Evolutionary conservation across 2,797 vertebrate species (phyloP).

Genomic region (Yasuhikotakia modesta): DNA sequence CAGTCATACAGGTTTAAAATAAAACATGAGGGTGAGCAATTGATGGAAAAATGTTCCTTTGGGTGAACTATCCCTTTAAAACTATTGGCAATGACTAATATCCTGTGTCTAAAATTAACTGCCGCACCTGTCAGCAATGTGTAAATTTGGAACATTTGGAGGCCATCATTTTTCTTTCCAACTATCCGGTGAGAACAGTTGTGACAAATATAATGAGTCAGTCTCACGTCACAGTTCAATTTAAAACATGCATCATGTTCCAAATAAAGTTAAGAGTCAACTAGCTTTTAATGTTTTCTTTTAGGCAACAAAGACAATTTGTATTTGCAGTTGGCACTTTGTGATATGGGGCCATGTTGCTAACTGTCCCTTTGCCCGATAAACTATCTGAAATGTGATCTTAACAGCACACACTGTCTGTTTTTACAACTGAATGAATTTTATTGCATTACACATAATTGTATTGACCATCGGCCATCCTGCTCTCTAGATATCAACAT

Average conservation of each 20-base stretch:
- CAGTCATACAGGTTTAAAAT: too few relatives aligned
- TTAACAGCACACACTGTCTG: background rate
- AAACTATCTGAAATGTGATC: background rate
- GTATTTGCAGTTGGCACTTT: background rate
- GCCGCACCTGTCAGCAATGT: too few relatives aligned
- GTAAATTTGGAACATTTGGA: too few relatives aligned
- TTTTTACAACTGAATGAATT: conserved; percentile 4
- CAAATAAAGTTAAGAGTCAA: background rate
- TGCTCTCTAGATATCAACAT: background rate
- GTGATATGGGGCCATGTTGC: background rate
- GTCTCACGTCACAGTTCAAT: background rate
- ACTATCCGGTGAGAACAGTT: too few relatives aligned
- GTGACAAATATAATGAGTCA: too few relatives aligned
- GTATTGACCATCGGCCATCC: background rate
- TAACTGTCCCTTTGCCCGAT: background rate
- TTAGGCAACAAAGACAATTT: background rate
- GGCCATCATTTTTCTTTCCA: too few relatives aligned
- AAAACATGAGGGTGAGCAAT: too few relatives aligned
- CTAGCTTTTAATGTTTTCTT: background rate
- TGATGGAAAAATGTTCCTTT: too few relatives aligned
- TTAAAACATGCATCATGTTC: background rate
- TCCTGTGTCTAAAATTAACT: too few relatives aligned
- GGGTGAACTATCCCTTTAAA: too few relatives aligned
- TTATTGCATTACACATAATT: background rate
- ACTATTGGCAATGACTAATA: too few relatives aligned